phyloP scores from a whole-genome alignment of 2,888 invertebrate species.

The Conops quadrifasciatus region DNA sequence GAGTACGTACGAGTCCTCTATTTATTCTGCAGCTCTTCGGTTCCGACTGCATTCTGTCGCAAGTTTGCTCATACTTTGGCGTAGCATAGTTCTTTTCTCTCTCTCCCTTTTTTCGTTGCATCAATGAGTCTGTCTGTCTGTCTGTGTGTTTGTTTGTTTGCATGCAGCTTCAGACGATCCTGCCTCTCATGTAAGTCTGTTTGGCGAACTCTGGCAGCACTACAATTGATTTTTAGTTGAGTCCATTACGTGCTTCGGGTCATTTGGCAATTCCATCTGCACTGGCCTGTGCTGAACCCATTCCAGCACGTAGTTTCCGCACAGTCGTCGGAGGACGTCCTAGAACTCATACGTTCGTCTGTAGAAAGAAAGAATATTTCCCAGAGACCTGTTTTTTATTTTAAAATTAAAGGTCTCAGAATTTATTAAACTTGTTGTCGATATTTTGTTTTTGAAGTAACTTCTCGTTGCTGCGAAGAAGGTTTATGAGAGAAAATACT shows the following conservation, averaged over 20 bases:
- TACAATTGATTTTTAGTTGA: slow-evolving; percentile 39
- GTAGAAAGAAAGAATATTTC: too few relatives aligned
- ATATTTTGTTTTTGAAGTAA: too few relatives aligned
- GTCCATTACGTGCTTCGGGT: slow-evolving; percentile 46
- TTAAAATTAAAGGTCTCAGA: too few relatives aligned
- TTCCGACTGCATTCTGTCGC: not conserved
- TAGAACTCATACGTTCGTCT: too few relatives aligned
- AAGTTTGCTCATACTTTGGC: not conserved
- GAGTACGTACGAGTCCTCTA: slow-evolving; percentile 10
- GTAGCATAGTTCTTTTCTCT: not conserved
- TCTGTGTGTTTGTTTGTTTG: not conserved
- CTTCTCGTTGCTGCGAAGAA: too few relatives aligned
- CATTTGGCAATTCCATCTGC: slow-evolving; percentile 48
- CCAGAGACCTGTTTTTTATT: too few relatives aligned
- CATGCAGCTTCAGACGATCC: too few relatives aligned
- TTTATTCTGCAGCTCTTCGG: not conserved
- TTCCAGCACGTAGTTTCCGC: too few relatives aligned
- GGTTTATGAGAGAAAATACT: too few relatives aligned
- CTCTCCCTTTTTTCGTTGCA: not conserved
- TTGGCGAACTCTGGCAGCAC: slow-evolving; percentile 10
- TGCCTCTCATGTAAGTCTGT: not conserved
- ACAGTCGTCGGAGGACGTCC: too few relatives aligned
- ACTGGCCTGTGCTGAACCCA: too few relatives aligned
- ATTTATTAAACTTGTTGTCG: too few relatives aligned
- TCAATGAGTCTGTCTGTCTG: not conserved